Conservation (phyloP, 2,888 invertebrate genomes). For the Litoditis marina region DNA sequence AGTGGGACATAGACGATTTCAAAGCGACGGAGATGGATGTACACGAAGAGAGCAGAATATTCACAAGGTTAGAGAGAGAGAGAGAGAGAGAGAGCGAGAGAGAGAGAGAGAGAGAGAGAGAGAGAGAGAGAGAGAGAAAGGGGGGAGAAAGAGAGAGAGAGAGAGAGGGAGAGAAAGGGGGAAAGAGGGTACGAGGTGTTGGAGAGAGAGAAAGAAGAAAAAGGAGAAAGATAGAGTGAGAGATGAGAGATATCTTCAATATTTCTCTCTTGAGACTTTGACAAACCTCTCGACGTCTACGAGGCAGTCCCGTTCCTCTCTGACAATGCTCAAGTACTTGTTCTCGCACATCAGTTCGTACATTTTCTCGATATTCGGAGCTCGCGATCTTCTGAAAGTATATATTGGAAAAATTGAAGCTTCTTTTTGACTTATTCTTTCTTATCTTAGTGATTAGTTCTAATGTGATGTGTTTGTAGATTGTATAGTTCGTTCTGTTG, state of each 20-base stretch:
- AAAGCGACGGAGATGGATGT: constrained; percentile 99
- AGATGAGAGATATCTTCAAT: background rate
- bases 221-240: too few relatives aligned
- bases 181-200: too few relatives aligned
- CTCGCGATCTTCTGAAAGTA: constrained; percentile 27
- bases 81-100: too few relatives aligned
- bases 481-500: too few relatives aligned
- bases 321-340: constrained; percentile 38
- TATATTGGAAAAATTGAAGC: background rate
- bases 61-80: constrained; percentile 69
- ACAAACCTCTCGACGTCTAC: constrained; percentile 27
- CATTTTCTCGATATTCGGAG: constrained; percentile 46
- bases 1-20: constrained; percentile 89
- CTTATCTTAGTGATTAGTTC: too few relatives aligned
- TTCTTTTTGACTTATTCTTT: background rate
- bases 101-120: constrained; percentile 2
- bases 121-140: too few relatives aligned
- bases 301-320: constrained; percentile 42
- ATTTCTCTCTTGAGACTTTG: background rate
- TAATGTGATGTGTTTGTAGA: too few relatives aligned
- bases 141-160: too few relatives aligned
- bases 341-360: constrained; percentile 49
- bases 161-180: too few relatives aligned
- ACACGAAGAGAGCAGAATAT: constrained; percentile 95
- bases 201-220: too few relatives aligned